Evolutionary conservation across 2,888 invertebrate genomes (phyloP), one percentile per base, ranked within the genome.

Genomic region (Rhamphomyia laevipes): DNA sequence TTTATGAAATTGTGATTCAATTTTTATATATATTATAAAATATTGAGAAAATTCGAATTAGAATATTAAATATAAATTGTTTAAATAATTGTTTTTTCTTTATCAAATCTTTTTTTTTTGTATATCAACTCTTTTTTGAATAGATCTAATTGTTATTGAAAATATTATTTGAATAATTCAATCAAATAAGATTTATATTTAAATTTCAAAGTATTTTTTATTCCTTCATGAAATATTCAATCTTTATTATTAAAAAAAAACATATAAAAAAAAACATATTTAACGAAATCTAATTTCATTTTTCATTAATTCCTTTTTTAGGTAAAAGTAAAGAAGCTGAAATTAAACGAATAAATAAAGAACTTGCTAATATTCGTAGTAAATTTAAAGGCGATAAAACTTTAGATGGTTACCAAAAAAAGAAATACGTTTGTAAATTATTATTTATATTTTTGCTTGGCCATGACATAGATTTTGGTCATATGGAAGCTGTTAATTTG

Each of bases 351-450:
- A 99, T 99, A 72, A 99, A 99, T 73, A 99, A 99, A 74, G 99
- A 99, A 73, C 73, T 99, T 65, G 99, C 99, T 50, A 99, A 99
- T 70, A 99, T 99, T 68, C 78, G 99, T 57, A 95, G 95, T 68
- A 99, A 99, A 78, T 99, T 99, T 71, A 99, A 97, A 84, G 97
- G 97, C 55, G 99, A 99, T 72, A 99, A 97, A 79, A 97, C 99
- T 45, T 77, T 99, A 52, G 99, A 99, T 77, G 99, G 99, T 38
- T 99, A 99, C 74, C 97, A 99, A 71, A 99, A 99, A 81, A 99
- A 99, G 78, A 99, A 99, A 76, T 99, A 99, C 78, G 99, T 99
- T 53, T 99, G 99, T 77, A 99, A 99, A 74, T 77, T 99, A 59
- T 76, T 99, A 57, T 99, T 99, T 76, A 99, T 99, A 71, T 99